Evolutionary conservation across 2,888 invertebrate genomes (phyloP), one percentile per base, ranked within the genome.

Genomic region (Poecilobothrus nobilitatus): DNA sequence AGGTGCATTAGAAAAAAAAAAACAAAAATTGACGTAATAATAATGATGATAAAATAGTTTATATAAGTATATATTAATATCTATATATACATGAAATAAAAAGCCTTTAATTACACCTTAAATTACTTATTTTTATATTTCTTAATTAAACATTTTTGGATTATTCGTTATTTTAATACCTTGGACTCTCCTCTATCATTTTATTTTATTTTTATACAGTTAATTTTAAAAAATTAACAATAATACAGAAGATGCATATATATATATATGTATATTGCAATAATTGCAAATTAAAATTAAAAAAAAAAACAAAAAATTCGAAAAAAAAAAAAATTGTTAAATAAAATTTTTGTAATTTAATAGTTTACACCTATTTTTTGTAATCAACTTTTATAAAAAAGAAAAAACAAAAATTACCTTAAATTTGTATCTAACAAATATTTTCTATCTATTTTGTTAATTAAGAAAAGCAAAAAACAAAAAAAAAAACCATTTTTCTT

Each of bases 311-410:
- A 12, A 6, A 18, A 37, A 34, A 34, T 34, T 44, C 10, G 37
- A 37, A 37, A 4, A 27, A 27, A 27, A 27, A 27, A 27, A 27
- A 27, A 27, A 27, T 27, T 4, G 9, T 53, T 18, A 18, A 53
- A 53, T 18, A n/a, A 53, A 53, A 53, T 18, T 53, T 18, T 53
- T 53, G 53, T 53, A 53, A 53, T 53, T 53, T 53, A 53, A 53
- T 53, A 53, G 53, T 53, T 53, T 53, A 53, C 53, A 53, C 53
- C 53, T 53, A 12, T 53, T 53, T 53, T 53, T 53, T 53, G 53
- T 53, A 53, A 53, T 53, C 18, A 53, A 53, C 15, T 12, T 53
- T 53, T 53, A 15, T 18, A n/a, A 18, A 18, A 18, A 18, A 18
- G 18, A 53, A 18, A 53, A 18, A 4, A 53, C 53, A 18, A 18